Percentiles rank a stretch among this genome's conserved stretches.
These are phyloP conservation scores for Piaya cayana DNA, from an alignment of 2,113 vertebrate species.

Conservation along the genomic window DNA sequence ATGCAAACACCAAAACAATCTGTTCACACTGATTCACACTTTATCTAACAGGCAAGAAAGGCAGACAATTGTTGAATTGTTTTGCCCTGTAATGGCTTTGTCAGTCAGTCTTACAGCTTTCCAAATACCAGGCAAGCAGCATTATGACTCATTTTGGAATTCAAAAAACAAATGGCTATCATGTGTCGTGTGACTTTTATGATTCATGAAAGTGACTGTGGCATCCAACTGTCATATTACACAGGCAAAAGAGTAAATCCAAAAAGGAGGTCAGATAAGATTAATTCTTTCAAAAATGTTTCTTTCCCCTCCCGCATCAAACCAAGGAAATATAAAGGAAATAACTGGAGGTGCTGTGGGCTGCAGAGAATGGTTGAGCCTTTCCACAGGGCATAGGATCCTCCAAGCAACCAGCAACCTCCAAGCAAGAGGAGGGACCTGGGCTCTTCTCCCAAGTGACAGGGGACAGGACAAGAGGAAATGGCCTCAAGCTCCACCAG, in stretches of 20 bases:
- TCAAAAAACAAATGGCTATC: neutral
- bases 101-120: neutral
- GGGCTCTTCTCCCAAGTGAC: too few relatives aligned
- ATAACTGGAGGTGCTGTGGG: neutral
- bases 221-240: neutral
- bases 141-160: conserved; percentile 45
- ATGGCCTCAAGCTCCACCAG: too few relatives aligned
- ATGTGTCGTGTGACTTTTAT: neutral
- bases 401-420: neutral
- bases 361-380: neutral
- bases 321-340: neutral
- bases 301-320: neutral
- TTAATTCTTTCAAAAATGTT: neutral
- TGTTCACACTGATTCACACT: neutral
- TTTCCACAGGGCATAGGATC: neutral
- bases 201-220: neutral
- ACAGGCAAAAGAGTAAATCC: neutral
- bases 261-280: neutral
- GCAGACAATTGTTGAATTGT: conserved; percentile 2
- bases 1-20: neutral
- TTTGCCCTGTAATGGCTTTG: conserved; percentile 25
- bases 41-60: neutral
- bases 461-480: too few relatives aligned
- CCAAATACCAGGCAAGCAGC: neutral
- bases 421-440: too few relatives aligned